Conservation (phyloP, 1,140 invertebrate species). For the Papilio polytes region DNA sequence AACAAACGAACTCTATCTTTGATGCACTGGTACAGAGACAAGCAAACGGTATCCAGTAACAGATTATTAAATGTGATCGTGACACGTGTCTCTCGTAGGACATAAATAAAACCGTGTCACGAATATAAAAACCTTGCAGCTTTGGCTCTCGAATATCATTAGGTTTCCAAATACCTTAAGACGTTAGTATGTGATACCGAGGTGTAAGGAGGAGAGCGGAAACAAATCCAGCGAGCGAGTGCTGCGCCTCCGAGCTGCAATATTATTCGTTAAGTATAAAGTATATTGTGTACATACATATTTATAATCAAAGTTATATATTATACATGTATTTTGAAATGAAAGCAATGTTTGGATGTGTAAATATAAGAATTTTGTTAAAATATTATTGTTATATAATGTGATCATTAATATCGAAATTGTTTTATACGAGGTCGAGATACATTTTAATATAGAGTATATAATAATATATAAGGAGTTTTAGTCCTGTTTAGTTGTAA, state of each 20-base stretch:
- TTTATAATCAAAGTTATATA: constrained; percentile 68
- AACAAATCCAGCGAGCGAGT: constrained; percentile 50
- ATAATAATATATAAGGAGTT: constrained; percentile 42
- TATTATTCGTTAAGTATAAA: constrained; percentile 80
- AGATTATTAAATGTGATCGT: neutral
- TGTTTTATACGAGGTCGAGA: constrained; percentile 60
- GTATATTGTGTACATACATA: constrained; percentile 75
- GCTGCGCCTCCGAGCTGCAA: constrained; percentile 78
- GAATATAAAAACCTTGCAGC: neutral
- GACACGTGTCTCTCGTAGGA: neutral
- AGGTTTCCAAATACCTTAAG: constrained; percentile 33
- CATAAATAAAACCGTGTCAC: neutral
- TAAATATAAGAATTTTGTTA: constrained; percentile 72
- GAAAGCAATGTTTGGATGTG: constrained; percentile 77
- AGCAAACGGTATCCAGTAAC: neutral
- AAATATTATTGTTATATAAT: constrained; percentile 76
- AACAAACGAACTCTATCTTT: neutral
- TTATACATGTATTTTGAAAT: constrained; percentile 62
- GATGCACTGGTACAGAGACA: neutral
- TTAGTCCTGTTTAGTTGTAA: constrained; percentile 41
- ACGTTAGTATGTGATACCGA: constrained; percentile 50
- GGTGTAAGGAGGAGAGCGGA: constrained; percentile 42
- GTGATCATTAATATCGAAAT: constrained; percentile 70
- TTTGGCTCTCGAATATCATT: neutral
- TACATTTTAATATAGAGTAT: constrained; percentile 44